phyloP scores from a whole-genome alignment of 2,113 vertebrate species.

The Mustela nigripes region DNA sequence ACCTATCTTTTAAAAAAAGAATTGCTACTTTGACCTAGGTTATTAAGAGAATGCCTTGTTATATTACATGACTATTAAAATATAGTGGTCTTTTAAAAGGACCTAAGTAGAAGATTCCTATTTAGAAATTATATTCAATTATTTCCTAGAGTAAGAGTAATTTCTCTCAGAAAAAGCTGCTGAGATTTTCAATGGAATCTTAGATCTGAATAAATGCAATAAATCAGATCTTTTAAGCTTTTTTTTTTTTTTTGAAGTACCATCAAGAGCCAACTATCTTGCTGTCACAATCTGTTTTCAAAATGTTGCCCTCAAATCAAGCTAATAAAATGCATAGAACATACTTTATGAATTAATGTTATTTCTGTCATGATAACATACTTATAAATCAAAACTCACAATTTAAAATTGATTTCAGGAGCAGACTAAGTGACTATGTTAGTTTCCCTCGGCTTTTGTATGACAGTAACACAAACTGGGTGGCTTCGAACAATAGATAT shows the following conservation, averaged over 20 bases:
- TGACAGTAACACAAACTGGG: background rate
- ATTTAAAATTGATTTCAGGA: slow-evolving; percentile 43
- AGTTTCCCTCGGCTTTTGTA: background rate
- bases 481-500: background rate
- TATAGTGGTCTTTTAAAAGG: background rate
- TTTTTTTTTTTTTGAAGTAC: background rate
- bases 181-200: background rate
- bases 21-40: background rate
- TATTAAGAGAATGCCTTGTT: background rate
- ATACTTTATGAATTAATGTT: background rate
- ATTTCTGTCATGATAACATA: slow-evolving; percentile 17
- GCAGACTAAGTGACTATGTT: background rate
- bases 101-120: background rate
- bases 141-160: background rate
- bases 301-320: slow-evolving; percentile 1
- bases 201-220: background rate
- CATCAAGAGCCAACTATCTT: background rate
- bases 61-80: background rate
- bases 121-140: background rate
- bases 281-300: background rate
- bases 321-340: background rate
- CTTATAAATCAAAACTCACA: background rate
- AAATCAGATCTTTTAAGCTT: slow-evolving; percentile 26
- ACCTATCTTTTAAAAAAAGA: background rate
- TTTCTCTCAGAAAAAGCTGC: background rate